Percentiles rank a stretch among this genome's conserved stretches.
These are phyloP conservation scores for Zaprionus taronus DNA, from an alignment of 1,140 invertebrate genomes.

Conservation along the genomic window DNA sequence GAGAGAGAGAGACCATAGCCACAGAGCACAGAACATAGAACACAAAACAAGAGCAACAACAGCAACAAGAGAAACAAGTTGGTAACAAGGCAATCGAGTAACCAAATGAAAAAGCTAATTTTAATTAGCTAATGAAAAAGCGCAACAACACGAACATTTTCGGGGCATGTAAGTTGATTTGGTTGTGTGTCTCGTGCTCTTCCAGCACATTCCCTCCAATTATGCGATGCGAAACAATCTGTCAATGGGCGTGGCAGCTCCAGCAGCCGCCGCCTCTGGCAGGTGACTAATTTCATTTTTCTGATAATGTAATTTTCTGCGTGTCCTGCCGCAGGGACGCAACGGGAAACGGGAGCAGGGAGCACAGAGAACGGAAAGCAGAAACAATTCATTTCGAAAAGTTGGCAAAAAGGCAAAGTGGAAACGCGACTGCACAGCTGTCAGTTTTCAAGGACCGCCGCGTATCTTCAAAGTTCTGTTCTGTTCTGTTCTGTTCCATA, in stretches of 20 bases:
- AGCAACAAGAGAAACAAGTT: constrained; percentile 21
- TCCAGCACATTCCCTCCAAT: constrained; percentile 24
- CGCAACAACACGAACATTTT: constrained; percentile 42
- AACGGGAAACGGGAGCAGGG: not conserved
- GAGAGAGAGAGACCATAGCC: not conserved
- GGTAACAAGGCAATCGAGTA: constrained; percentile 44
- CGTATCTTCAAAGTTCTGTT: constrained; percentile 40
- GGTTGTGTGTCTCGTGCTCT: not conserved
- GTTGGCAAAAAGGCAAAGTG: constrained; percentile 29
- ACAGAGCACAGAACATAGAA: not conserved
- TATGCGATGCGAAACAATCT: constrained; percentile 34
- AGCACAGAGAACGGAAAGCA: not conserved
- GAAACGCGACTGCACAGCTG: constrained; percentile 40
- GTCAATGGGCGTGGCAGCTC: constrained; percentile 34
- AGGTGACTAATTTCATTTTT: constrained; percentile 52
- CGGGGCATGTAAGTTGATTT: constrained; percentile 45
- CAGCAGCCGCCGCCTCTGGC: constrained; percentile 22
- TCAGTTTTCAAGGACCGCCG: constrained; percentile 44
- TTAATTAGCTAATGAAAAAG: constrained; percentile 58
- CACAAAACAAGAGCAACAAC: constrained; percentile 23
- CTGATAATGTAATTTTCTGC: constrained; percentile 63
- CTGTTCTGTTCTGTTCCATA: too few species aligned
- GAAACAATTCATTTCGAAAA: constrained; percentile 39
- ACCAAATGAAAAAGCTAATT: constrained; percentile 50
- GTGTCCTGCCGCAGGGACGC: not conserved